These are phyloP conservation scores for Zosterops japonicus DNA, from an alignment of 2,113 vertebrate genomes.

Conservation along the genomic window DNA sequence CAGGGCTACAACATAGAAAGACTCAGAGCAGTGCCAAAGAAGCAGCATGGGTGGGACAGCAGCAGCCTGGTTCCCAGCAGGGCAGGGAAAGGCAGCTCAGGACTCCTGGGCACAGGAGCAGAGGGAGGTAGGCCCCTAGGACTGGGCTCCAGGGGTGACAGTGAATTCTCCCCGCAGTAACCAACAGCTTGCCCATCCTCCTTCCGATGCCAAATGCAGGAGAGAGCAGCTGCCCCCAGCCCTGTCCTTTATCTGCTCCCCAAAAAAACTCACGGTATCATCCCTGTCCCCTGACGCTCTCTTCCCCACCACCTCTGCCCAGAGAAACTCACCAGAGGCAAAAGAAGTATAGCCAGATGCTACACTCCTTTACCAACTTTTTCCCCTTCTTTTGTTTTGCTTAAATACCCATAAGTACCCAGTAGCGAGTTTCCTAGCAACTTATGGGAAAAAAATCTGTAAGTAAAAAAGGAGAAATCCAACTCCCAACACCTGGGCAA, in stretches of 20 bases:
- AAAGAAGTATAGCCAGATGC: neutral
- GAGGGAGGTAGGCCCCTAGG: neutral
- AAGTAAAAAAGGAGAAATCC: neutral
- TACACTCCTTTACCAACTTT: neutral
- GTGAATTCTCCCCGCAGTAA: neutral
- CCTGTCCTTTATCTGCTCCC: neutral
- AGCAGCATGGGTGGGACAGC: no score
- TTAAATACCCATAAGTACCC: neutral
- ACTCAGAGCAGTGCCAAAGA: no score
- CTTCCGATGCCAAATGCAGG: no score
- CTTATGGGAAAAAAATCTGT: neutral
- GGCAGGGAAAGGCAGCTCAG: neutral
- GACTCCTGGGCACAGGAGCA: neutral
- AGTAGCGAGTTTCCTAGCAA: neutral
- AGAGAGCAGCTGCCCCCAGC: no score
- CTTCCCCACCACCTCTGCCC: no score
- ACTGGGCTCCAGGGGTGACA: neutral
- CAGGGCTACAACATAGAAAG: no score
- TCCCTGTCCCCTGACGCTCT: no score
- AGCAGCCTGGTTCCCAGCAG: no score
- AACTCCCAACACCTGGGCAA: neutral
- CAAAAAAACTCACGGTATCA: neutral
- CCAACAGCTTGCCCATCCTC: neutral
- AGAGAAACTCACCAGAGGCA: neutral
- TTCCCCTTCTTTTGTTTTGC: neutral